A percentile compares a stretch with the other conserved stretches of the same genome.
Conservation (phyloP, 2,113 vertebrate species). For the Asarcornis scutulata region DNA sequence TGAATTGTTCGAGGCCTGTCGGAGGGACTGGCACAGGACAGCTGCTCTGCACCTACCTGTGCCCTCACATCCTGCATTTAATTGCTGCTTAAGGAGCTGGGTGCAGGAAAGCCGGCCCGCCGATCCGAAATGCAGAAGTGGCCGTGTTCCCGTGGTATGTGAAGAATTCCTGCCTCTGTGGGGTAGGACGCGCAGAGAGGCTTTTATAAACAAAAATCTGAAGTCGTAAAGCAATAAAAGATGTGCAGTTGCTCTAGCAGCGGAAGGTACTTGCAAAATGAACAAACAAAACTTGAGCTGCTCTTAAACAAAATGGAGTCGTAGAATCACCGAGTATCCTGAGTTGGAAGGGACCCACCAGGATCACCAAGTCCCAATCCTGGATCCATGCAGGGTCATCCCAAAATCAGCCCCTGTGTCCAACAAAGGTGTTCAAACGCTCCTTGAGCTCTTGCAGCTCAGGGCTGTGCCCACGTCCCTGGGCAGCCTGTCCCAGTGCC, state of each 20-base stretch:
- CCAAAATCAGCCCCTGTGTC: too few relatives aligned
- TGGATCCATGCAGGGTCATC: too few relatives aligned
- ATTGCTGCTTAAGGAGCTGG: fast-evolving
- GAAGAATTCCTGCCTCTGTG: neutral
- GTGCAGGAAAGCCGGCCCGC: fast-evolving
- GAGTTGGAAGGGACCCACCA: too few relatives aligned
- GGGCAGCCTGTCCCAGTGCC: too few relatives aligned
- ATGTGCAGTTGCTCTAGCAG: neutral
- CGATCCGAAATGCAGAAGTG: neutral
- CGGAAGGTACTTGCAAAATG: neutral
- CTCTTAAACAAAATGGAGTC: neutral
- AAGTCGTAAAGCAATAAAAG: neutral
- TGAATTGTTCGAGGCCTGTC: neutral
- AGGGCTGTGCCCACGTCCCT: too few relatives aligned
- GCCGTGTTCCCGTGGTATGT: neutral
- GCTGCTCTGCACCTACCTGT: neutral
- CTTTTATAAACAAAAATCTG: neutral
- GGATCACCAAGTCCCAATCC: too few relatives aligned
- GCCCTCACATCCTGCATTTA: neutral
- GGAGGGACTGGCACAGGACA: too few relatives aligned
- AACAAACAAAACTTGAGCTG: neutral
- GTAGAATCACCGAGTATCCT: too few relatives aligned
- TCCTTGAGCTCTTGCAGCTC: too few relatives aligned
- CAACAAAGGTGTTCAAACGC: too few relatives aligned
- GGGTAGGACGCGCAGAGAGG: neutral